phyloP scores from a whole-genome alignment of 2,113 vertebrate species.

The Phodopus roborovskii region DNA sequence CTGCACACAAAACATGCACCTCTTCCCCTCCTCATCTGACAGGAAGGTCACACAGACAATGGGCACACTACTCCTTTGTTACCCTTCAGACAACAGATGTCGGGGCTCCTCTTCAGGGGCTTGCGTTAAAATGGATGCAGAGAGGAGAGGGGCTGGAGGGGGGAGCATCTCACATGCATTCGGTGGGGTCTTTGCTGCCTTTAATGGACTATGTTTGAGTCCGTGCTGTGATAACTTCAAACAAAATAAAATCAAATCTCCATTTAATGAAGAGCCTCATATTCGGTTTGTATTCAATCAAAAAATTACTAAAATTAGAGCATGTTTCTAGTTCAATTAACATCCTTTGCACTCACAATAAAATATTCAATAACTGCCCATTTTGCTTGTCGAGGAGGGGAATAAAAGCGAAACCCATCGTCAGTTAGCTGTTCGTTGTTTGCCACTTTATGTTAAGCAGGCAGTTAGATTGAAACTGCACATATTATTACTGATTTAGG shows the following conservation, averaged over 20 bases:
- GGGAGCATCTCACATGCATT: conserved; percentile 79
- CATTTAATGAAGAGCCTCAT: conserved; percentile 91
- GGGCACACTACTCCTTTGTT: conserved; percentile 81
- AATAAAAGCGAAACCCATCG: conserved; percentile 91
- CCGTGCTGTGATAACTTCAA: conserved; percentile 91
- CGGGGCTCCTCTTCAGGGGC: conserved; percentile 86
- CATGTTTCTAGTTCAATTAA: conserved; percentile 89
- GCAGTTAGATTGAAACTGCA: conserved; percentile 88
- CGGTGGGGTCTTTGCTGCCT: conserved; percentile 85
- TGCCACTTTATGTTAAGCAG: conserved; percentile 88
- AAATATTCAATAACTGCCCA: conserved; percentile 92
- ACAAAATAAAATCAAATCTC: conserved; percentile 95
- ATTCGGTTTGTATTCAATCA: conserved; percentile 84
- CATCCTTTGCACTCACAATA: conserved; percentile 88
- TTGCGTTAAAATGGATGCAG: conserved; percentile 83
- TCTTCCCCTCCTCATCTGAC: conserved; percentile 78
- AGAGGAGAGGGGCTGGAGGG: conserved; percentile 47
- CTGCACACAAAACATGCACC: conserved; percentile 79
- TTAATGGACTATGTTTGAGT: conserved; percentile 91
- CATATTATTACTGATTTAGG: conserved; percentile 88
- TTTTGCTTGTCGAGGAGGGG: conserved; percentile 88
- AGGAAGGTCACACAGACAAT: conserved; percentile 83
- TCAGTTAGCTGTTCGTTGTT: conserved; percentile 90
- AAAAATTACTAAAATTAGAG: conserved; percentile 92
- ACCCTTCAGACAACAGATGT: conserved; percentile 86